Evolutionary conservation across 2,888 invertebrate species (phyloP).

Genomic region (Calliopum simillimum): DNA sequence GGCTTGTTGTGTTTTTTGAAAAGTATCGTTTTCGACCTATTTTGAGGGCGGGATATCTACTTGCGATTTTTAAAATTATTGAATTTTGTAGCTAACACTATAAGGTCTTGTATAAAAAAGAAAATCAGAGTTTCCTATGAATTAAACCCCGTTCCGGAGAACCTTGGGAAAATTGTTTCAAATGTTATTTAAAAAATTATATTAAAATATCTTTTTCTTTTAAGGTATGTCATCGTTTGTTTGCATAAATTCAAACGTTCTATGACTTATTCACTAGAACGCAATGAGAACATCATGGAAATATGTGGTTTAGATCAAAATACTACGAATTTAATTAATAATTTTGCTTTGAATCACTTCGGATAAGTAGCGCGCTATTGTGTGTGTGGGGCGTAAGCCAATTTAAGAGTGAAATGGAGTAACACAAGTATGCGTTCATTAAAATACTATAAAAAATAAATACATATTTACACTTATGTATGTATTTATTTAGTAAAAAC

Average conservation of each 20-base stretch:
- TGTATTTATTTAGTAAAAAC: too few species aligned
- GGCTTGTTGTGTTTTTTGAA: too few species aligned
- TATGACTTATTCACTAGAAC: slow-evolving; percentile 54
- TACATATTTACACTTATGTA: neutral
- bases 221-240: slow-evolving; percentile 60
- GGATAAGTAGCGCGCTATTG: slow-evolving; percentile 31
- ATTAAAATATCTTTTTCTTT: slow-evolving; percentile 26
- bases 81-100: too few species aligned
- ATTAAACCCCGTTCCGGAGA: too few species aligned
- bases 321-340: slow-evolving; percentile 68
- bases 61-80: too few species aligned
- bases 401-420: too few species aligned
- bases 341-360: slow-evolving; percentile 65
- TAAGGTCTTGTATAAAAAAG: too few species aligned
- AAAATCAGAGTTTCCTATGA: too few species aligned
- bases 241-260: slow-evolving; percentile 56
- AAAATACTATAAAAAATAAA: slow-evolving; percentile 2
- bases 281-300: slow-evolving; percentile 65
- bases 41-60: too few species aligned
- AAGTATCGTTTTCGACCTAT: too few species aligned
- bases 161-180: too few species aligned
- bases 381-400: too few species aligned
- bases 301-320: slow-evolving; percentile 69
- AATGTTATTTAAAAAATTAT: slow-evolving; percentile 8
- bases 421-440: neutral